Conservation (phyloP, 2,113 vertebrate genomes). For the Murina feae region DNA sequence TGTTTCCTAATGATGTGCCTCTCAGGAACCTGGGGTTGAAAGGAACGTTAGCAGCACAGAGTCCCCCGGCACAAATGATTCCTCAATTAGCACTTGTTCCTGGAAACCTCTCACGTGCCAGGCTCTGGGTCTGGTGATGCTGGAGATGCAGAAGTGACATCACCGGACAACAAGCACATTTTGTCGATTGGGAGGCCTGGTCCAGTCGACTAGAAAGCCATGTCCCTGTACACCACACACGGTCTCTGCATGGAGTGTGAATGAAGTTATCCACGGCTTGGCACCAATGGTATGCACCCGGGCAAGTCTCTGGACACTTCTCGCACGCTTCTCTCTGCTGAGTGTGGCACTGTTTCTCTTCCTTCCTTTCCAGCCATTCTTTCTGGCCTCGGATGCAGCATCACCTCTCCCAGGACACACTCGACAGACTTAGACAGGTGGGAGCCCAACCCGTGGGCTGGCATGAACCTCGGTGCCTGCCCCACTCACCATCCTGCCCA, state of each 20-base stretch:
- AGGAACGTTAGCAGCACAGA: not conserved
- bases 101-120: not conserved
- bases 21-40: not conserved
- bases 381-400: not conserved
- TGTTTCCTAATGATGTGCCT: not conserved
- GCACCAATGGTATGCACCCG: fast-evolving
- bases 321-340: not conserved
- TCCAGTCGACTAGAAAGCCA: not conserved
- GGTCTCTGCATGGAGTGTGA: not conserved
- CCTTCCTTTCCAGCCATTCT: not conserved
- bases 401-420: not conserved
- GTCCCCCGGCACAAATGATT: not conserved
- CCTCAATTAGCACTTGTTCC: not conserved
- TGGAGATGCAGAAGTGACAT: not conserved
- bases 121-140: not conserved
- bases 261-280: not conserved
- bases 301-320: not conserved
- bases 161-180: not conserved
- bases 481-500: fast-evolving
- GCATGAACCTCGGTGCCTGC: not conserved
- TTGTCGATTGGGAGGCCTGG: not conserved
- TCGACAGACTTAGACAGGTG: not conserved
- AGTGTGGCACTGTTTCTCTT: not conserved
- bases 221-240: fast-evolving
- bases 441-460: fast-evolving